A percentile compares a stretch with the other conserved stretches of the same genome.
Conservation (phyloP, 1,140 invertebrate species). For the Holotrichia oblita region DNA sequence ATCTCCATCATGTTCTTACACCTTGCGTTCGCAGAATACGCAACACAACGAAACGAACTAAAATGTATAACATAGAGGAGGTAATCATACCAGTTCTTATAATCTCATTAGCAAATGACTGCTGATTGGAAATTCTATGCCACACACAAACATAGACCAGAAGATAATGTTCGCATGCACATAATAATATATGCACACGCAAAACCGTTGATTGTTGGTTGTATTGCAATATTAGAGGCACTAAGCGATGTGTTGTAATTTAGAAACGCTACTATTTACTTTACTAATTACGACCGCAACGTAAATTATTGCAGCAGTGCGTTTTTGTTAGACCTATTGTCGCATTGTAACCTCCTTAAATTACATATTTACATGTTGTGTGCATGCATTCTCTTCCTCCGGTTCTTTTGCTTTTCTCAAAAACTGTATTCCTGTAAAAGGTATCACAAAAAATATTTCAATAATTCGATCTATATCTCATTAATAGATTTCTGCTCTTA, state of each 20-base stretch:
- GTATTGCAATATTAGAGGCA: slow-evolving; percentile 7
- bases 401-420: too few relatives aligned
- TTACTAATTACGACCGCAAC: slow-evolving; percentile 12
- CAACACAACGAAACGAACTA: background rate
- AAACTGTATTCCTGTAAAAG: too few relatives aligned
- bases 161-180: background rate
- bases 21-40: background rate
- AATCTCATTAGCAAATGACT: slow-evolving; percentile 11
- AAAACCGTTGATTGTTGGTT: background rate
- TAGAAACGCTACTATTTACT: slow-evolving; percentile 17
- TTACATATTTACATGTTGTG: slow-evolving; percentile 3
- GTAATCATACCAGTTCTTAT: slow-evolving; percentile 10
- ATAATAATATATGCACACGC: background rate
- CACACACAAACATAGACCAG: background rate
- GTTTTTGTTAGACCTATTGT: background rate
- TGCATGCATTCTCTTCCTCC: background rate
- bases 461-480: too few relatives aligned
- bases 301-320: slow-evolving; percentile 2
- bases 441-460: too few relatives aligned
- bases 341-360: background rate
- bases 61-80: background rate
- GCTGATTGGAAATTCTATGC: background rate
- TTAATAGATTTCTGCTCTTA: too few relatives aligned
- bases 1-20: too few relatives aligned
- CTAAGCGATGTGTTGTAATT: background rate